Evolutionary conservation across 2,113 vertebrate genomes (phyloP).

Genomic region (Marmota flaviventris): DNA sequence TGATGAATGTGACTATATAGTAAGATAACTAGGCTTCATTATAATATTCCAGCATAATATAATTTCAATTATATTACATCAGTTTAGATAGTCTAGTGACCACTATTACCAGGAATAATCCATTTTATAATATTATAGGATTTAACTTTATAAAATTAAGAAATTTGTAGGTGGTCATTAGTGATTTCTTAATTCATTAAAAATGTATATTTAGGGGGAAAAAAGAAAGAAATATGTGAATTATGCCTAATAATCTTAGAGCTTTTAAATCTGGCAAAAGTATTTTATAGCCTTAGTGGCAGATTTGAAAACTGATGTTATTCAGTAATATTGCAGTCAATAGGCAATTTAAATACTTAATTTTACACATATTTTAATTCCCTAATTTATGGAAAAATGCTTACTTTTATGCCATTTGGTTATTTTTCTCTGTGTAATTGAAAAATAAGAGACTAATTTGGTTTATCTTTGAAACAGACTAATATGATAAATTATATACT

Average conservation of each 20-base stretch:
- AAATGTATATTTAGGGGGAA: slow-evolving; percentile 15
- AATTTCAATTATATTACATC: slow-evolving; percentile 20
- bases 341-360: slow-evolving; percentile 21
- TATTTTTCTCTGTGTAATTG: background rate
- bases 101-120: background rate
- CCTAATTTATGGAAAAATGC: background rate
- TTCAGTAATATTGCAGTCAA: slow-evolving; percentile 39
- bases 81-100: background rate
- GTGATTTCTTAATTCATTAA: slow-evolving; percentile 57
- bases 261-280: slow-evolving; percentile 45
- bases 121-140: slow-evolving; percentile 42
- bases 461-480: slow-evolving; percentile 23
- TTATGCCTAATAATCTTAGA: background rate
- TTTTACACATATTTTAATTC: slow-evolving; percentile 24
- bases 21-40: slow-evolving; percentile 36
- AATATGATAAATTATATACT: slow-evolving; percentile 4
- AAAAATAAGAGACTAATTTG: slow-evolving; percentile 46
- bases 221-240: slow-evolving; percentile 37
- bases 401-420: slow-evolving; percentile 51
- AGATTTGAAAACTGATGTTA: slow-evolving; percentile 18
- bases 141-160: slow-evolving; percentile 54
- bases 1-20: background rate
- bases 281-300: slow-evolving; percentile 45
- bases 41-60: slow-evolving; percentile 4
- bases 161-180: background rate